Conservation (phyloP, 2,113 vertebrate species). For the Syngnathoides biaculeatus region DNA sequence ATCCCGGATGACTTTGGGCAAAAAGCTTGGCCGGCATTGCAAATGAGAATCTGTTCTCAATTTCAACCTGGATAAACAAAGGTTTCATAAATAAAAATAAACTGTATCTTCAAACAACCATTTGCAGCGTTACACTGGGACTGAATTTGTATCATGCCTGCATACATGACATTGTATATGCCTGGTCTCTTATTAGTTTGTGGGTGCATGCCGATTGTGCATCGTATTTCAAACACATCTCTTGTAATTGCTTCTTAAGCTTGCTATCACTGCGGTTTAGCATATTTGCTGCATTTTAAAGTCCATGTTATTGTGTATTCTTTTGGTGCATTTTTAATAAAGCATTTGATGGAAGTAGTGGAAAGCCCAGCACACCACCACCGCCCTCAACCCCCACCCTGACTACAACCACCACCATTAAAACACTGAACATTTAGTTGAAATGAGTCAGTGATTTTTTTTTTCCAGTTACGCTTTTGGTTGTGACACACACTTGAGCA, state of each 20-base stretch:
- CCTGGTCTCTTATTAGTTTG: neutral
- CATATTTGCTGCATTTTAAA: neutral
- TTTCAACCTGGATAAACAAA: too few relatives aligned
- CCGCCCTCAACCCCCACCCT: too few relatives aligned
- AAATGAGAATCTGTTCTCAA: too few relatives aligned
- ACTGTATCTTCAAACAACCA: neutral
- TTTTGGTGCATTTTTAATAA: slow-evolving; percentile 1
- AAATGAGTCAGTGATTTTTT: neutral
- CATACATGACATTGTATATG: neutral
- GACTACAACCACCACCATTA: too few relatives aligned
- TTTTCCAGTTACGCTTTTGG: neutral
- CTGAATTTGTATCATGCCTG: neutral
- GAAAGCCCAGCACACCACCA: too few relatives aligned
- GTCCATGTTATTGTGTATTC: neutral
- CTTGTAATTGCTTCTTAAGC: neutral
- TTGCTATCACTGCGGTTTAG: neutral
- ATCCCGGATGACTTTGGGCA: neutral
- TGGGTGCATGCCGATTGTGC: neutral
- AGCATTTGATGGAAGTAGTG: neutral
- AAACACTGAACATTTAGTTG: neutral
- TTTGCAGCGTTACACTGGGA: neutral
- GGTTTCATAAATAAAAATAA: too few relatives aligned
- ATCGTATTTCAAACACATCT: neutral
- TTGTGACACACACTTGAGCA: too few relatives aligned
- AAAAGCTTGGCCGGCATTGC: neutral